Evolutionary conservation across 2,888 invertebrate species (phyloP).

Genomic region (Ochropacha duplaris): DNA sequence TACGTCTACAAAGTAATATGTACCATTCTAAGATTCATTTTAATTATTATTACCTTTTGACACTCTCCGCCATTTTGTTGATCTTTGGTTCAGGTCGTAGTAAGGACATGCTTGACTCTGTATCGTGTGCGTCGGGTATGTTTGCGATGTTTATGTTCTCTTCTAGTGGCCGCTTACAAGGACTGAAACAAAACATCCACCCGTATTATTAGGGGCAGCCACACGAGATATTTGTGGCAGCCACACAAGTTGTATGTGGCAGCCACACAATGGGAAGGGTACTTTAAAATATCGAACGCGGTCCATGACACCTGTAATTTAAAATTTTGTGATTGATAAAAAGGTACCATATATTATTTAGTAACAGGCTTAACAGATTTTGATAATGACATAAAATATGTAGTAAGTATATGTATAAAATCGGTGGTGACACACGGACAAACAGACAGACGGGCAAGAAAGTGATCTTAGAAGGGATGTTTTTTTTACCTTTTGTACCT

Average conservation of each 20-base stretch:
- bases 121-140: constrained; percentile 34
- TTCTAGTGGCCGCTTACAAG: constrained; percentile 52
- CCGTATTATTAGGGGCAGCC: no score
- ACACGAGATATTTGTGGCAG: neutral
- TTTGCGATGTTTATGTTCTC: constrained; percentile 65
- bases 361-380: no score
- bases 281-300: no score
- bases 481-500: no score
- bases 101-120: constrained; percentile 52
- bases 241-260: neutral
- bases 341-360: no score
- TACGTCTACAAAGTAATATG: no score
- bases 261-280: neutral
- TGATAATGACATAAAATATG: no score
- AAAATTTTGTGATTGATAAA: no score
- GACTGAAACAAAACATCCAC: constrained; percentile 41
- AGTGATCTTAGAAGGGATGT: no score
- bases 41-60: constrained; percentile 49
- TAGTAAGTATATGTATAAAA: no score
- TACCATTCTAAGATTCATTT: neutral
- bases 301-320: neutral
- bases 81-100: constrained; percentile 30
- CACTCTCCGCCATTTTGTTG: constrained; percentile 9
- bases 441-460: no score
- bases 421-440: no score